Percentiles rank a stretch among this genome's conserved stretches.
phyloP scores from a whole-genome alignment of 2,888 invertebrate species.

The Blastobasis adustella region DNA sequence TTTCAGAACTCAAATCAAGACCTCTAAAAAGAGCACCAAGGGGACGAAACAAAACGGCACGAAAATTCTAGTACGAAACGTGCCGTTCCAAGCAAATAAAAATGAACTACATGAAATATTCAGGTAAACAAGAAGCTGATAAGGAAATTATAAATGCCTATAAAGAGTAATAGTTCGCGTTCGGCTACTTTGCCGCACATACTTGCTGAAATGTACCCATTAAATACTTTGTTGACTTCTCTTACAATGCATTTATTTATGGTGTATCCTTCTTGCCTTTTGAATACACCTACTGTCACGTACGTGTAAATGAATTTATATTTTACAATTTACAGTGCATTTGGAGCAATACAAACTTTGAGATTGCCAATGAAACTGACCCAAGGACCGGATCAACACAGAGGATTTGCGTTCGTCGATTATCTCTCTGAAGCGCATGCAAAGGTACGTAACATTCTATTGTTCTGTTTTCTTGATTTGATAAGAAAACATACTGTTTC shows the following conservation, averaged over 20 bases:
- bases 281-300: no score
- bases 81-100: slow-evolving; percentile 95
- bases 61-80: slow-evolving; percentile 94
- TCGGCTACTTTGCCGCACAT: neutral
- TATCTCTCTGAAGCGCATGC: slow-evolving; percentile 92
- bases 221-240: no score
- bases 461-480: neutral
- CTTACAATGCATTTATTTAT: no score
- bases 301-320: no score
- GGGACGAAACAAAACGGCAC: slow-evolving; percentile 81
- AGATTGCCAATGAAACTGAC: slow-evolving; percentile 92
- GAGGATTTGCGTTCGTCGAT: slow-evolving; percentile 98
- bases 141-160: neutral
- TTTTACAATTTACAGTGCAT: slow-evolving; percentile 77
- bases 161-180: neutral
- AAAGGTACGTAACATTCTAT: slow-evolving; percentile 77
- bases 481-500: no score
- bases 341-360: slow-evolving; percentile 93
- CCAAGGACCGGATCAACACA: slow-evolving; percentile 84
- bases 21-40: slow-evolving; percentile 75
- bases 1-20: slow-evolving; percentile 75
- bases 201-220: no score
- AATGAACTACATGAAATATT: slow-evolving; percentile 91
- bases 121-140: slow-evolving; percentile 73
- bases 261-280: no score